Evolutionary conservation across 2,113 vertebrate genomes (phyloP).

Genomic region (Pangasianodon gigas): DNA sequence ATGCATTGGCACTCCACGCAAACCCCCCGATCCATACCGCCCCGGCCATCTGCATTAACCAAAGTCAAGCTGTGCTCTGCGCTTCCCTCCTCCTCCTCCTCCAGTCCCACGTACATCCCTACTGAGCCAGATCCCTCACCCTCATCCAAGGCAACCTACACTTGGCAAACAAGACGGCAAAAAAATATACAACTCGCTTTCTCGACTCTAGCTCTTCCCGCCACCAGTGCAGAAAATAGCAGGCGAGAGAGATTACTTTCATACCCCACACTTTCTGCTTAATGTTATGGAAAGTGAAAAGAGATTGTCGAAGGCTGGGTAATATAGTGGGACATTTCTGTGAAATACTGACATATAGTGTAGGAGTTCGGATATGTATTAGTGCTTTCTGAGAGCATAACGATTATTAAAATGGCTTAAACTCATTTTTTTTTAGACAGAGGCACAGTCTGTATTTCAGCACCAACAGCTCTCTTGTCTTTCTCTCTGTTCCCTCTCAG

Average conservation of each 20-base stretch:
- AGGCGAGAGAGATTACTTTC: constrained; percentile 55
- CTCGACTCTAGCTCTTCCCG: constrained; percentile 45
- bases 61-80: constrained; percentile 67
- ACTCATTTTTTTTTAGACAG: constrained; percentile 20
- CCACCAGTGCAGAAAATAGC: constrained; percentile 55
- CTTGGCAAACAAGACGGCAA: constrained; percentile 70
- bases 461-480: constrained; percentile 36
- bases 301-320: constrained; percentile 50
- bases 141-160: constrained; percentile 71
- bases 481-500: constrained; percentile 16
- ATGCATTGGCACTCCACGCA: constrained; percentile 67
- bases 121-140: constrained; percentile 64
- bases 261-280: constrained; percentile 52
- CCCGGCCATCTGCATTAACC: constrained; percentile 73
- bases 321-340: constrained; percentile 53
- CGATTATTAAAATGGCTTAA: constrained; percentile 35
- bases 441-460: constrained; percentile 36
- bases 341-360: constrained; percentile 59
- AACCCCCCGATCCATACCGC: constrained; percentile 65
- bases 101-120: constrained; percentile 60
- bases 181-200: constrained; percentile 46
- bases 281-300: constrained; percentile 50
- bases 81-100: constrained; percentile 66
- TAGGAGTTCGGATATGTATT: constrained; percentile 37
- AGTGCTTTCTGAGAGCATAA: constrained; percentile 30